Base-by-base conservation (phyloP, 2,113 vertebrate genomes). In the Octodon degus region DNA sequence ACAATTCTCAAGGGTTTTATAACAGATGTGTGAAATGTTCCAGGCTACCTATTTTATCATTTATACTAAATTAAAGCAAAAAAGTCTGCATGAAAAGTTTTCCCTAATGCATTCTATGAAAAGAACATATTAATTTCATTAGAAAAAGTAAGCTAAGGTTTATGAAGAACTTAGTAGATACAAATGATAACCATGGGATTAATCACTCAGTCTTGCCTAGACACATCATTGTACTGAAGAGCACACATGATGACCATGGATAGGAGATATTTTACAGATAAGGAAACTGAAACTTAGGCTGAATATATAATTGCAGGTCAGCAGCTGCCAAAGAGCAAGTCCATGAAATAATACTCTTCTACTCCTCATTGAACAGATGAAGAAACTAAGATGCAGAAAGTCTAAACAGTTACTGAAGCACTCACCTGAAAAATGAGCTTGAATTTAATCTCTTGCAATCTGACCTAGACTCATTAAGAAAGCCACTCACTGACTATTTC, bases 1-100 rank as follows among this genome's bases (percentile, higher is more conserved):
- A 85, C 30, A 96, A 97, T 53, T 91, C 95, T 68, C 98, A 68
- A 0, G 72, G 86, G 83, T 96, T 97, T 96, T 96, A 76, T 96
- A 98, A 97, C 95, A 98, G 94, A 98, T 98, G 96, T 96, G 43
- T 97, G 95, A 93, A 95, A 95, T 7, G 0, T 94, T 98, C 91
- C 91, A 95, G 97, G 86, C 70, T 97, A 98, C 92, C 81, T 97
- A 98, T 97, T 97, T 98, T 95, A 98, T 98, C 32, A 0, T 97
- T 91, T 96, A 94, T 55, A 85, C 95, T 88, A 89, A 79, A 96
- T 91, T 62, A 93, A 97, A 97, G 97, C 43, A 24, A 68, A 96
- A 96, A 60, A 93, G 96, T 70, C 50, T 12, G 63, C 80, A 88
- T 90, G 95, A 97, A 97, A 98, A 86, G 47, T 97, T 98, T 98